A percentile compares a stretch with the other conserved stretches of the same genome.
phyloP scores from a whole-genome alignment of 2,113 vertebrate genomes.

The Alectura lathami region DNA sequence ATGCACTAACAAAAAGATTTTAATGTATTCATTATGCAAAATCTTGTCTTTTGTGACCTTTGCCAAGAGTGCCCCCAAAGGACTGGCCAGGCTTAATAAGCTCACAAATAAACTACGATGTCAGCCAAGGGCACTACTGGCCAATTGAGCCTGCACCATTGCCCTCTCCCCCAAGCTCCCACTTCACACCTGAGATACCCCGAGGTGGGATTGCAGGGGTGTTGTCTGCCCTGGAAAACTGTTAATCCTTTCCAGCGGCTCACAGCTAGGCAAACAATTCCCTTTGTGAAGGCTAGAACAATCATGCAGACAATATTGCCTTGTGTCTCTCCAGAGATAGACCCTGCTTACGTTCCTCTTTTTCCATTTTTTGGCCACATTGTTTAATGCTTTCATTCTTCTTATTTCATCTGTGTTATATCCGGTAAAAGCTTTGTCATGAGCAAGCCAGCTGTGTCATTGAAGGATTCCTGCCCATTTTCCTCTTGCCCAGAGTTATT shows the following conservation, averaged over 20 bases:
- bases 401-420: slow-evolving; percentile 33
- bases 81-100: slow-evolving; percentile 62
- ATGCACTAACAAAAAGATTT: slow-evolving; percentile 72
- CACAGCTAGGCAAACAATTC: slow-evolving; percentile 38
- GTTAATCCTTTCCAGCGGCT: slow-evolving; percentile 23
- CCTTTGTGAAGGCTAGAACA: slow-evolving; percentile 42
- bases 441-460: slow-evolving; percentile 2
- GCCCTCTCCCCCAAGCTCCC: slow-evolving; percentile 34
- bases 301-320: slow-evolving; percentile 1
- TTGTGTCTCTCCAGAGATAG: background rate
- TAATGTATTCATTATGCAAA: slow-evolving; percentile 75
- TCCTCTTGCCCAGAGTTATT: slow-evolving; percentile 38
- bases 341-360: background rate
- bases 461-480: slow-evolving; percentile 33
- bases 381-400: slow-evolving; percentile 44
- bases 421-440: slow-evolving; percentile 47
- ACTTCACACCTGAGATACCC: slow-evolving; percentile 62
- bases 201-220: background rate
- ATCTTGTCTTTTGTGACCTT: slow-evolving; percentile 75
- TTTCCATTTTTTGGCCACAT: background rate
- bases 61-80: slow-evolving; percentile 70
- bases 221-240: slow-evolving; percentile 33
- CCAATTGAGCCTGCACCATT: slow-evolving; percentile 34
- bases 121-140: slow-evolving; percentile 62
- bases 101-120: slow-evolving; percentile 72